Base-by-base conservation (phyloP, 2,797 vertebrate genomes). In the Cossypha dichroa region DNA sequence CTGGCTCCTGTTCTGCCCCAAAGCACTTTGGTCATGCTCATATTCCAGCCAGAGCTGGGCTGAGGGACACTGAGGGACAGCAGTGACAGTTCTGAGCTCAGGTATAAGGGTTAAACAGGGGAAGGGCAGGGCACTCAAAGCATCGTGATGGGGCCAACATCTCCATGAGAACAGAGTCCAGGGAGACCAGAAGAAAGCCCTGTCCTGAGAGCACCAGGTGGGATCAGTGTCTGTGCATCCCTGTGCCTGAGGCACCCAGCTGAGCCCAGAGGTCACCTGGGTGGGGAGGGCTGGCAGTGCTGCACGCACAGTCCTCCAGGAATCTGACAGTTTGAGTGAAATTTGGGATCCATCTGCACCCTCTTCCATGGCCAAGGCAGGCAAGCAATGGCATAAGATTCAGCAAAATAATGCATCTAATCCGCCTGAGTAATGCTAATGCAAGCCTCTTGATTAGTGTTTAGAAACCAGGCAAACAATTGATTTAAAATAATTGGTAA, bases 401-500 rank as follows among this genome's bases (percentile, higher is more conserved):
- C 72, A 66, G 92, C 21, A 46, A 96, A 96, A 96, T 95, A 94
- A 93, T 93, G 90, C 96, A 93, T 96, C 95, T 97, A 97, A 97
- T 97, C 97, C 85, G 91, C 67, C 89, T 93, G 95, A 96, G 93
- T 94, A 96, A 96, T 94, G 95, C 96, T 97, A 96, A 97, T 96
- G 96, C 96, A 96, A 95, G 95, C 94, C 94, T 97, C 97, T 97
- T 97, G 97, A 97, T 97, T 97, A 96, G 94, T 97, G 97, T 97
- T 97, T 97, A 97, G 96, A 97, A 96, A 95, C 49, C 87, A 97
- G 90, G 96, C 97, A 97, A 97, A 97, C 97, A 97, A 97, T 97
- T 97, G 97, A 96, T 97, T 97, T 97, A 97, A 96, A 97, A 97
- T 97, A 97, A 97, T 97, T 97, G 97, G 97, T 97, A 97, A 97